These are phyloP conservation scores for Trilocha varians DNA, from an alignment of 2,888 invertebrate species.

Conservation along the genomic window DNA sequence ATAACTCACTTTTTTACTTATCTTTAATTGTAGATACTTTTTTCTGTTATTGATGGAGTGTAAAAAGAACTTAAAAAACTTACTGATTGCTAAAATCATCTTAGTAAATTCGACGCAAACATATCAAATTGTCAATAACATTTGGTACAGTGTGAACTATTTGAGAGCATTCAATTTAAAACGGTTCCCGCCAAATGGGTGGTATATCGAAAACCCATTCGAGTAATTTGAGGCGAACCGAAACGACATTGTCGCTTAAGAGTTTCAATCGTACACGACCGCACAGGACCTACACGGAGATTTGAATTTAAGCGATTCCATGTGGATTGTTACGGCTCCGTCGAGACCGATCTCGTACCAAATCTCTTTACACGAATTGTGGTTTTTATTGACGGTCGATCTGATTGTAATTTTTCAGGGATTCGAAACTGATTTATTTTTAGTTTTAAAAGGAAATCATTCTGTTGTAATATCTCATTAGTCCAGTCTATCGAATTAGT, in stretches of 20 bases:
- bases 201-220: constrained; percentile 63
- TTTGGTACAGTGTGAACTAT: constrained; percentile 19
- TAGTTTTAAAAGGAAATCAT: no score
- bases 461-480: no score
- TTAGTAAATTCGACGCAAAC: no score
- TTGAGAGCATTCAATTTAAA: constrained; percentile 40
- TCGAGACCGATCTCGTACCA: constrained; percentile 3
- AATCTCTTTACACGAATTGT: not conserved
- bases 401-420: not conserved
- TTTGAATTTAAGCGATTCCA: constrained; percentile 53
- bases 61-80: no score
- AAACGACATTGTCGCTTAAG: constrained; percentile 58
- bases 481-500: no score
- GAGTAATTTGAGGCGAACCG: constrained; percentile 62
- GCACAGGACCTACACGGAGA: constrained; percentile 44
- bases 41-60: no score
- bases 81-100: no score
- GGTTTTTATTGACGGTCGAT: not conserved
- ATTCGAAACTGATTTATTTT: not conserved
- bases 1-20: no score
- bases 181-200: constrained; percentile 41
- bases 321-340: constrained; percentile 24
- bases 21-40: no score
- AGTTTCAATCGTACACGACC: constrained; percentile 58
- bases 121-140: not conserved